phyloP scores from a whole-genome alignment of 2,797 vertebrate species.

The Argentina silus region DNA sequence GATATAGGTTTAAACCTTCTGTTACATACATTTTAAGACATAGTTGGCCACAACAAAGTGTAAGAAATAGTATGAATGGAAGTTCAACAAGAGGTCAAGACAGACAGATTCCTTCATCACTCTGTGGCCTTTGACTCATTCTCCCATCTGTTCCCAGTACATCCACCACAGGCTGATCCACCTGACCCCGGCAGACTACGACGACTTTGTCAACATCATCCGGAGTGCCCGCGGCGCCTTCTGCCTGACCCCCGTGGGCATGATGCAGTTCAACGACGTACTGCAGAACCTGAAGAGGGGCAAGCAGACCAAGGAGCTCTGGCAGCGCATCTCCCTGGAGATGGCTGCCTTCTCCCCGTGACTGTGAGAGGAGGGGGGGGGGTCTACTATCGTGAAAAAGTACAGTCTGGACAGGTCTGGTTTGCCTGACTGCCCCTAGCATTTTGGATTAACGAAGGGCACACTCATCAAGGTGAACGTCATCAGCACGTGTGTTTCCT shows the following conservation, averaged over 20 bases:
- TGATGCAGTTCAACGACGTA: constrained; percentile 99
- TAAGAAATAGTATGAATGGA: too few relatives aligned
- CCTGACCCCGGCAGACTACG: constrained; percentile 96
- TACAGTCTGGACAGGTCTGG: too few relatives aligned
- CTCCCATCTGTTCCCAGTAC: constrained; percentile 77
- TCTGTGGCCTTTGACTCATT: not conserved
- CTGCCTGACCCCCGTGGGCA: constrained; percentile 96
- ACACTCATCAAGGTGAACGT: too few relatives aligned
- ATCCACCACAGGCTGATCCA: constrained; percentile 98
- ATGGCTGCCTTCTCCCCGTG: constrained; percentile 98
- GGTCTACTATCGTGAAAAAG: too few relatives aligned
- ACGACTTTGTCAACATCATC: constrained; percentile 99
- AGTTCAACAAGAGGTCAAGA: too few relatives aligned
- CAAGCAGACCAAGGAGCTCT: constrained; percentile 99
- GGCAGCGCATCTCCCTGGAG: constrained; percentile 98
- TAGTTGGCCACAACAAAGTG: too few relatives aligned
- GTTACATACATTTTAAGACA: too few relatives aligned
- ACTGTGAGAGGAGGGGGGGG: constrained; percentile 49
- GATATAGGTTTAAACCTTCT: too few relatives aligned
- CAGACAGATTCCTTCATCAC: too few relatives aligned
- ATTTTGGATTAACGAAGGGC: too few relatives aligned
- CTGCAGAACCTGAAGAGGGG: constrained; percentile 97
- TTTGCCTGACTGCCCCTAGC: too few relatives aligned
- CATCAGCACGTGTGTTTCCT: too few relatives aligned
- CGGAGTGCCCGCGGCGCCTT: constrained; percentile 95